Base-by-base conservation (phyloP, 1,140 invertebrate genomes). In the Neodiprion fabricii region DNA sequence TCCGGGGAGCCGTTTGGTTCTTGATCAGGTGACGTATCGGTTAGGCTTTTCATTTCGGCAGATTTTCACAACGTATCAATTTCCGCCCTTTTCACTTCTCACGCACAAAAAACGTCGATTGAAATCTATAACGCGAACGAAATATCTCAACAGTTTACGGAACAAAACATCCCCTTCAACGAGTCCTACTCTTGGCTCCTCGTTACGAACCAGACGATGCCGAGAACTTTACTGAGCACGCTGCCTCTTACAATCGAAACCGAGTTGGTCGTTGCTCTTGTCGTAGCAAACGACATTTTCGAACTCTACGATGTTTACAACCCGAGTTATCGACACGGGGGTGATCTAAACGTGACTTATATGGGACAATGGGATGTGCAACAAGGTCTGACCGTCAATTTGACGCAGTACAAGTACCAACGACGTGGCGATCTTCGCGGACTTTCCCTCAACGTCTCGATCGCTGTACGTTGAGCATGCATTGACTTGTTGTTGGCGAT, bases 271-370 rank as follows among this genome's bases (percentile, higher is more conserved):
- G 50, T 81, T 9, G 83, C 80, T 9, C 73, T 67, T 12, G 11
- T 47, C 1, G 74, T 75, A 21, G 21, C 76, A 67, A 23, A 78
- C 1, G 40, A 79, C 28, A 17, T 4, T 61, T 84, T 79, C 66
- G 50, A 17, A 9, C 77, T 86, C 40, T 82, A 84, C 67, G 85
- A 86, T 28, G 76, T 84, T 9, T 86, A 84, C 67, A 91, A 88
- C 83, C 90, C 89, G 9, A 88, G 89, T 67, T 87, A 85, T 75
- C 84, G 83, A 61, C 89, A 90, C 75, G 88, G 89, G 66, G 90
- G 90, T 21, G 75, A 82, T 73, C 76, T 91, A 53, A 90, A 88
- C 80, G 78, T 87, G 8, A 87, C 83, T 14, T 81, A 85, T 75
- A 87, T 90, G 82, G 90, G 90, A 65, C 79, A 78, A 48, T 91